Percentiles rank a stretch among this genome's conserved stretches.
These are phyloP conservation scores for Conopomorpha cramerella DNA, from an alignment of 1,140 invertebrate genomes.

Conservation along the genomic window DNA sequence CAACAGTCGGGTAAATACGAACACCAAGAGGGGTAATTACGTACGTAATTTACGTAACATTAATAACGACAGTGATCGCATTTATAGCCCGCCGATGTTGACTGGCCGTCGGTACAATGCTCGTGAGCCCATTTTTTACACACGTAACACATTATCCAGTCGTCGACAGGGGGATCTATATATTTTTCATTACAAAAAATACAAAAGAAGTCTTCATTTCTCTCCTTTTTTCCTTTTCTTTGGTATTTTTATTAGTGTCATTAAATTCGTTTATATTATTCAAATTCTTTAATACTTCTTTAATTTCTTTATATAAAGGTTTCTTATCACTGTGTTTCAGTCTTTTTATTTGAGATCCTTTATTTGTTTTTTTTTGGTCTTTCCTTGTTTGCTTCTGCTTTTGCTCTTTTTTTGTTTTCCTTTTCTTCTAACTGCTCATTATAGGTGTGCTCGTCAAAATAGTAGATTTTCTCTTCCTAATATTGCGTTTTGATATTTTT, in stretches of 20 bases:
- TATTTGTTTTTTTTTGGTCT: slow-evolving; percentile 5
- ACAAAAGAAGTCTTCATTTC: slow-evolving; percentile 3
- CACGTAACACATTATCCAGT: slow-evolving; percentile 5
- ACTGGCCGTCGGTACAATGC: slow-evolving; percentile 4
- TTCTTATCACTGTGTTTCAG: slow-evolving; percentile 3
- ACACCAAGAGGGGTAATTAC: slow-evolving; percentile 5
- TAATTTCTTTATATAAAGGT: too few relatives aligned
- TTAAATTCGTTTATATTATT: slow-evolving; percentile 5
- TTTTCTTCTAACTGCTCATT: too few relatives aligned
- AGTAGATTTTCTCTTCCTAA: slow-evolving; percentile 6
- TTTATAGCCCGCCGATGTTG: slow-evolving; percentile 2
- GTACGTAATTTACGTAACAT: too few relatives aligned
- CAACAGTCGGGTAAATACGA: slow-evolving; percentile 6
- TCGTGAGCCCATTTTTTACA: slow-evolving; percentile 7
- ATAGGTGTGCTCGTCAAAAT: slow-evolving; percentile 6
- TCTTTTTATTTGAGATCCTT: slow-evolving; percentile 1
- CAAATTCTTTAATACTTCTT: slow-evolving; percentile 5
- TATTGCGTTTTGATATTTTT: slow-evolving; percentile 6
- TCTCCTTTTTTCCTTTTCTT: slow-evolving; percentile 4
- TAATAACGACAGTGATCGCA: slow-evolving; percentile 4
- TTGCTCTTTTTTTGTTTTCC: slow-evolving; percentile 6
- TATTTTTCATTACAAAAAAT: slow-evolving; percentile 5
- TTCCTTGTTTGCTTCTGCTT: slow-evolving; percentile 4
- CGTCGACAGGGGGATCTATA: slow-evolving; percentile 1
- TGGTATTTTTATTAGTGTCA: slow-evolving; percentile 3